phyloP scores from a whole-genome alignment of 2,888 invertebrate species.

The Cactoblastis cactorum region DNA sequence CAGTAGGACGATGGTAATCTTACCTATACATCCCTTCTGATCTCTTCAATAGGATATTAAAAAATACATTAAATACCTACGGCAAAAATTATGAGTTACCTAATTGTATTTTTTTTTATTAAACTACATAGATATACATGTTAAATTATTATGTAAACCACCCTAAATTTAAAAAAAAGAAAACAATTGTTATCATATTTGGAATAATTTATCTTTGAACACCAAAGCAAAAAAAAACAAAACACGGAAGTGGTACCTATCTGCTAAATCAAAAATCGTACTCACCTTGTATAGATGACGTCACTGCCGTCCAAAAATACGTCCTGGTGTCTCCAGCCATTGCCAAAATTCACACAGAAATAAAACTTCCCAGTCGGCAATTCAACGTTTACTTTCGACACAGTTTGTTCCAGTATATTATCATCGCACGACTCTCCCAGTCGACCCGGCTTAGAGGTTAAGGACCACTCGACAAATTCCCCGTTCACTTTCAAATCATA shows the following conservation, averaged over 20 bases:
- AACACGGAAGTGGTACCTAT: not conserved
- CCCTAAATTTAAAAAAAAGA: too few relatives aligned
- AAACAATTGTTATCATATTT: too few relatives aligned
- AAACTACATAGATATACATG: too few relatives aligned
- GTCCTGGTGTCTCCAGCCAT: slow-evolving; percentile 58
- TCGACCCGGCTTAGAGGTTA: slow-evolving; percentile 50
- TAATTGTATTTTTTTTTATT: too few relatives aligned
- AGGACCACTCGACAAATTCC: slow-evolving; percentile 52
- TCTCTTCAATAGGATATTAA: too few relatives aligned
- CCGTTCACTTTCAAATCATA: slow-evolving; percentile 54
- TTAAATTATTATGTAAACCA: too few relatives aligned
- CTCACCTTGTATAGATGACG: slow-evolving; percentile 57
- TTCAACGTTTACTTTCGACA: slow-evolving; percentile 36
- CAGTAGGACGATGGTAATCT: too few relatives aligned
- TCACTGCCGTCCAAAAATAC: slow-evolving; percentile 68
- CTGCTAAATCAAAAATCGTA: slow-evolving; percentile 22
- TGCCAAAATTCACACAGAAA: slow-evolving; percentile 55
- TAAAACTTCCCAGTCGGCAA: slow-evolving; percentile 48
- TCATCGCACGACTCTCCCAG: slow-evolving; percentile 38
- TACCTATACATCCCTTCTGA: too few relatives aligned
- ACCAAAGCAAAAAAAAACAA: not conserved
- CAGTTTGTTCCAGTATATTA: slow-evolving; percentile 32
- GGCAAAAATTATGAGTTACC: too few relatives aligned
- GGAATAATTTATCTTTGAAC: not conserved
- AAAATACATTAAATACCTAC: too few relatives aligned